Base-by-base conservation (phyloP, 64 coral and sea anemone species). In the Pocillopora verrucosa region DNA sequence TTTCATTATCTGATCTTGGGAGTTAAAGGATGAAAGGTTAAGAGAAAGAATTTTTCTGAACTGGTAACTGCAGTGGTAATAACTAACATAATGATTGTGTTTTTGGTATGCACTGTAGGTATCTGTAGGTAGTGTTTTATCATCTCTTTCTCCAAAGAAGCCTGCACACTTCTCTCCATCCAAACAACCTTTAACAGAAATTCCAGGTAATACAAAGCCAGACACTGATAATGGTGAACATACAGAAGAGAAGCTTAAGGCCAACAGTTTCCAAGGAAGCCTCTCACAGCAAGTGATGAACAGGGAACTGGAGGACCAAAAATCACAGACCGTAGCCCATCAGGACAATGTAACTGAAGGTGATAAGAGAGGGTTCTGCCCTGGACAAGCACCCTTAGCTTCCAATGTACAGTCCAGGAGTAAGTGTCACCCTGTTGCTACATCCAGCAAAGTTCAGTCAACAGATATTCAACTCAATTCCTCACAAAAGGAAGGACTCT, bases 161-260 rank as follows among this genome's bases (percentile, higher is more conserved):
- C 64, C 20, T 56, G 0, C 34, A 56, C 9, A 56, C 38, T 16
- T 56, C 17, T 85, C 65, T 26, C 37, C 82, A 10, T 37, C 20
- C 65, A 72, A 72, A 56, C 38, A 63, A 72, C 13, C 17, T 13
- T 12, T 72, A 1, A 72, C 82, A 85, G 19, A 72, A 14, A 45
- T 24, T 58, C 63, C 64, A 72, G 82, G 64, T 25, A 85, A 85
- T 37, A 85, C 82, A n/a, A 85, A 36, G 22, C 65, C 82, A 56
- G 65, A 61, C 22, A 11, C 61, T 36, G 6, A 0, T 72, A n/a
- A 11, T 72, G 22, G 10, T 15, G 14, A 35, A 14, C 9, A 36
- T 72, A 13, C 35, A 22, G 25, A 38, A 57, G 64, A 72, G 19
- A 85, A 56, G 10, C 11, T 85, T 45, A 72, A 19, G 13, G 41